Evolutionary conservation across 2,113 vertebrate genomes (phyloP), one percentile per base, ranked within the genome.

Genomic region (Hemichromis elongatus): DNA sequence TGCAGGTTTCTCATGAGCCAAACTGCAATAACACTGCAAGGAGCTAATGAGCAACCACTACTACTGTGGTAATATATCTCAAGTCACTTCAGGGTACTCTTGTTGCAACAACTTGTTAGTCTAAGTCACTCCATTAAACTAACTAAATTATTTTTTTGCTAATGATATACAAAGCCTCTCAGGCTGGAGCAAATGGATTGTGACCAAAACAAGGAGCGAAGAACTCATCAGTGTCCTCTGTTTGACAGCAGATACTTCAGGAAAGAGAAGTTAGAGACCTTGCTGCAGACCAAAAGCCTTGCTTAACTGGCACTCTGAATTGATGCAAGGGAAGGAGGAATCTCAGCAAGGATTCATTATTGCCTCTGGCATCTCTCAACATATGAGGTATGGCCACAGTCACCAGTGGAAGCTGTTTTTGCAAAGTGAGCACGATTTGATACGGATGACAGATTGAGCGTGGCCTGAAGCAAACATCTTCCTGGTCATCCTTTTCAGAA

Each of bases 101-200:
- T 94, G 93, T 94, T 91, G 82, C 86, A 93, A 95, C 91, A 91
- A 95, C 90, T 94, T 95, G 93, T 95, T 94, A 95, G 94, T 93
- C 85, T 89, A 92, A 92, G 93, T 92, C 92, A 95, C 92, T 94
- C 92, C 92, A 96, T 96, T 96, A 96, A 94, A 92, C 93, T 90
- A 91, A 92, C 91, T 80, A 92, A 93, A 94, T 95, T 90, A 91
- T 91, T 93, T 90, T 86, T 92, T 91, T 88, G 79, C 77, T 92
- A 94, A 94, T 93, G 89, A 93, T 90, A 82, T 77, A 90, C 86
- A 63, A 59, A 80, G 84, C 80, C 86, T 93, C 89, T 82, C 55
- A 82, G 87, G 89, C 87, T 89, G 80, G 61, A 92, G 86, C 79
- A 92, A 87, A 94, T 92, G 89, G 85, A 89, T 89, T 86, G 92